Percentiles rank a stretch among this genome's conserved stretches.
These are phyloP conservation scores for Ochropacha duplaris DNA, from an alignment of 2,888 invertebrate genomes.

Conservation along the genomic window DNA sequence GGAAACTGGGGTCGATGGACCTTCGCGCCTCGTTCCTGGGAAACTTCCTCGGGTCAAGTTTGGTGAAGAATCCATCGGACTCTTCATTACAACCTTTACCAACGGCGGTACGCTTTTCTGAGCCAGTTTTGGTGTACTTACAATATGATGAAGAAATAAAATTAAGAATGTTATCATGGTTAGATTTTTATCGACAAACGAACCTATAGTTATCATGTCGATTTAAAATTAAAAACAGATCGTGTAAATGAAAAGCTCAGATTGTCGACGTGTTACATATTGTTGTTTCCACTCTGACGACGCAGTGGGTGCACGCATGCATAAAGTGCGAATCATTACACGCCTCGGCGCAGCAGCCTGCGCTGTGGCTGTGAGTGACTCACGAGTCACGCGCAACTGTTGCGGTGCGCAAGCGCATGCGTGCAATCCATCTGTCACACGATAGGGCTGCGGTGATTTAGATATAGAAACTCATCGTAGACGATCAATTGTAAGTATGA, in stretches of 20 bases:
- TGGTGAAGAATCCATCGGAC: too few species aligned
- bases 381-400: constrained; percentile 17
- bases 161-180: too few species aligned
- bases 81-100: too few species aligned
- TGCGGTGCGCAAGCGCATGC: not conserved
- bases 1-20: not conserved
- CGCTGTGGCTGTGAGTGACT: constrained; percentile 24
- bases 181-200: too few species aligned
- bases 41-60: too few species aligned
- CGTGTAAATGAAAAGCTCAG: not conserved
- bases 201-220: too few species aligned
- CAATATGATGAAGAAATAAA: too few species aligned
- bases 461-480: not conserved
- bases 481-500: not conserved
- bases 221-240: too few species aligned
- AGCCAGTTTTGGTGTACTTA: too few species aligned
- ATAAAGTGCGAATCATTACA: constrained; percentile 31
- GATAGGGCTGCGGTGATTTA: not conserved
- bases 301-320: constrained; percentile 12
- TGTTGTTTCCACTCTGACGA: constrained; percentile 11
- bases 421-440: not conserved
- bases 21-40: not conserved
- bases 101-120: too few species aligned
- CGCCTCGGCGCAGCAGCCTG: constrained; percentile 26
- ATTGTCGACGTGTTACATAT: not conserved